Base-by-base conservation (phyloP, 1,140 invertebrate species). In the Bombus fervidus region DNA sequence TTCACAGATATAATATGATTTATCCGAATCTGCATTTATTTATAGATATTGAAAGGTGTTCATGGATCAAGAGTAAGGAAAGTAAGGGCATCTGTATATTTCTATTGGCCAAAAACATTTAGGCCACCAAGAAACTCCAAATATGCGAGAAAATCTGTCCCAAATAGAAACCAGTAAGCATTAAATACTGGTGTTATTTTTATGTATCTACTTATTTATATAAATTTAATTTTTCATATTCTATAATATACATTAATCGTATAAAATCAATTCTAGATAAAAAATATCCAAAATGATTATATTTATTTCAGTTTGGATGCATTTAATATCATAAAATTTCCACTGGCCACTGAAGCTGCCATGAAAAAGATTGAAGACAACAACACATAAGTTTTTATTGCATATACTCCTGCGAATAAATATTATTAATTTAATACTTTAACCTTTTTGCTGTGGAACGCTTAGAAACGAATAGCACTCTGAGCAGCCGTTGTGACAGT, bases 341-440 rank as follows among this genome's bases (percentile, higher is more conserved):
- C 99, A 34, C 96, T 99, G 93, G 99, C 99, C 37, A 99, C 99
- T 94, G 99, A 99, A 97, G 99, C 99, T 31, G 99, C 99, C 15
- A 99, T 99, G 99, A 99, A 99, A 95, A 99, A 99, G 95, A 99
- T 99, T 95, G 99, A 99, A 96, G 99, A 99, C 93, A 99, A 99
- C 95, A 99, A 99, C 95, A 99, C 99, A 13, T 96, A 99, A 88
- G 99, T 99, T 71, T 99, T 99, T 95, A 98, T 99, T 95, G 99
- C 99, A 22, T 98, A 99, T 95, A 97, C 98, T 37, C 96, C 97
- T 92, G 98, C 99, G n/a, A 99, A 99, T 96, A 99, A 99, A 95
- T 98, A 98, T 93, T 98, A 99, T 81, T 99, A 99, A 97, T 99
- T 99, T 37, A 99, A 99, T 95, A 99, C 99, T 53, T 96, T 15